Percentiles rank a stretch among this genome's conserved stretches.
phyloP scores from a whole-genome alignment of 2,113 vertebrate genomes.

The Pholis gunnellus region DNA sequence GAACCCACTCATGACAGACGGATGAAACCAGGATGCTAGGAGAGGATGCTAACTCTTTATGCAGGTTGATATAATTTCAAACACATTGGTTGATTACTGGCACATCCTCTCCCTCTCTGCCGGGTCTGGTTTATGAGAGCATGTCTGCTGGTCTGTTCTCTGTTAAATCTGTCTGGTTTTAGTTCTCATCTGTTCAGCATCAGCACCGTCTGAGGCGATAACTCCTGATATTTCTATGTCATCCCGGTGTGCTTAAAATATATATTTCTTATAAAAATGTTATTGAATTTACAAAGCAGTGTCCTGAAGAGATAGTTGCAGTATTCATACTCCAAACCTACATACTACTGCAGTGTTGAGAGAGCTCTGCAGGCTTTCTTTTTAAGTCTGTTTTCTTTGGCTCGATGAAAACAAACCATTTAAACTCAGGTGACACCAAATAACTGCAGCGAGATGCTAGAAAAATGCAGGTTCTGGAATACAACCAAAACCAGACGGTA shows the following conservation, averaged over 20 bases:
- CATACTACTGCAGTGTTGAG: not conserved
- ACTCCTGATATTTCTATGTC: not conserved
- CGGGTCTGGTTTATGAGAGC: constrained; percentile 4
- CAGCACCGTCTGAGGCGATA: constrained; percentile 10
- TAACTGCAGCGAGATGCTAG: not conserved
- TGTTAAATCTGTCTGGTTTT: constrained; percentile 11
- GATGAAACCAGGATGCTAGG: not conserved
- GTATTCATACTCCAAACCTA: not conserved
- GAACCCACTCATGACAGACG: not conserved
- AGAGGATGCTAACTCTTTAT: not conserved
- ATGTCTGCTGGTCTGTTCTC: constrained; percentile 22
- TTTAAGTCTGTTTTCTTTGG: not conserved
- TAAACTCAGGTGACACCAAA: not conserved
- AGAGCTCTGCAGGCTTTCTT: not conserved
- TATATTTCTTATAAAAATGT: not conserved
- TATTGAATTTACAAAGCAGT: not conserved
- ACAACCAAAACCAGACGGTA: not conserved
- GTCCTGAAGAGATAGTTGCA: not conserved
- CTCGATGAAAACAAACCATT: not conserved
- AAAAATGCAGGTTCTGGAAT: not conserved
- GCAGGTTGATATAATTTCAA: not conserved
- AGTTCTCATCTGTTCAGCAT: constrained; percentile 19
- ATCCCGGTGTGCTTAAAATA: not conserved
- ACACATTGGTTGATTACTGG: not conserved
- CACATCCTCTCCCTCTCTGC: not conserved